phyloP scores from a whole-genome alignment of 2,797 vertebrate species.

The Micromesistius poutassou region DNA sequence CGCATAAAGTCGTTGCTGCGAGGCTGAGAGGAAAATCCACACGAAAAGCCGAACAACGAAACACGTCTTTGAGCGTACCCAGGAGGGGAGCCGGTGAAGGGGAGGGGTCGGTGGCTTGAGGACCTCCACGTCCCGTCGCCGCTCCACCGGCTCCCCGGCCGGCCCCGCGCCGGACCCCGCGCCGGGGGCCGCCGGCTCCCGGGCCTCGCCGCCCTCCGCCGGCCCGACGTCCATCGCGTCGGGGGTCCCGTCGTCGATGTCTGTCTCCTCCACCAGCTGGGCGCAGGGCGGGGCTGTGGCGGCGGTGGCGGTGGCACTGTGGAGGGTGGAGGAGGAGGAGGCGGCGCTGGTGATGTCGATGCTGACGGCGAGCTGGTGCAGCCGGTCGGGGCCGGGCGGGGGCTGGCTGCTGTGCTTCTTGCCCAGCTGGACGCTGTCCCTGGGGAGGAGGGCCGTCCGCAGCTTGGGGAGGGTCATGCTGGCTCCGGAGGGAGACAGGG shows the following conservation, averaged over 20 bases:
- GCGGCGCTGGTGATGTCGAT: conserved; percentile 72
- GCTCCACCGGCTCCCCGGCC: conserved; percentile 64
- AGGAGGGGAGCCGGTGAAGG: conserved; percentile 89
- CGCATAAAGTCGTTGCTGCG: background rate
- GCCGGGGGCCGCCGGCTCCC: conserved; percentile 39
- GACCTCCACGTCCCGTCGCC: conserved; percentile 62
- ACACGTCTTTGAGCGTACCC: too few species aligned
- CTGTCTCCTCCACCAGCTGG: conserved; percentile 75
- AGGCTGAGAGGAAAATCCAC: background rate
- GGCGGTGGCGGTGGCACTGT: conserved; percentile 47
- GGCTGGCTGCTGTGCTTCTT: conserved; percentile 93
- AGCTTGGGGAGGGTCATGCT: conserved; percentile 91
- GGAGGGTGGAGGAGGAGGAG: conserved; percentile 49
- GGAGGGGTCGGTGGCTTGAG: conserved; percentile 91
- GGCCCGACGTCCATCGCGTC: conserved; percentile 72
- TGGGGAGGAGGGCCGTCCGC: conserved; percentile 74
- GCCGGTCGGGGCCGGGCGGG: conserved; percentile 72
- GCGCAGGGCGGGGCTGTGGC: conserved; percentile 65
- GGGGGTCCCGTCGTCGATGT: conserved; percentile 64
- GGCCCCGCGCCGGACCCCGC: conserved; percentile 54
- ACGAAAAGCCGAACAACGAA: background rate
- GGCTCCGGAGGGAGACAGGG: conserved; percentile 61
- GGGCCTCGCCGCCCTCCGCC: conserved; percentile 55
- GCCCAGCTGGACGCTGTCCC: conserved; percentile 85
- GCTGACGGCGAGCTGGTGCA: conserved; percentile 67